Evolutionary conservation across 2,797 vertebrate genomes (phyloP).

Genomic region (Hyperoplus lanceolatus): DNA sequence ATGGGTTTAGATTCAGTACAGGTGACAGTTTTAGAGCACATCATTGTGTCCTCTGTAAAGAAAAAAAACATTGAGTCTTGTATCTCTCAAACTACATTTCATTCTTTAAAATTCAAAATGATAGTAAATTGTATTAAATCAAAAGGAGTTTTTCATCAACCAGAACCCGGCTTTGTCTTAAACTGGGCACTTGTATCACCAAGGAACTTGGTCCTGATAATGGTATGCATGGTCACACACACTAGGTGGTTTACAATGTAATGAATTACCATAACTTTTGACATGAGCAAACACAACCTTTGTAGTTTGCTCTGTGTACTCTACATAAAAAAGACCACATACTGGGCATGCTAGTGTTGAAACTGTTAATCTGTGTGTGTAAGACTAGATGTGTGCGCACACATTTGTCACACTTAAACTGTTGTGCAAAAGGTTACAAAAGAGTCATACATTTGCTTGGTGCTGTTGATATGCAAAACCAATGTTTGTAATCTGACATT

Average conservation of each 20-base stretch:
- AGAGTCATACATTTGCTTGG: background rate
- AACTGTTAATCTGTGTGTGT: slow-evolving; percentile 26
- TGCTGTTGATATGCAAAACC: background rate
- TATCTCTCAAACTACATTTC: slow-evolving; percentile 51
- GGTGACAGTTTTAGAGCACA: slow-evolving; percentile 79
- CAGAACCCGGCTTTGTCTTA: slow-evolving; percentile 24
- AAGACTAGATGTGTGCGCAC: slow-evolving; percentile 1
- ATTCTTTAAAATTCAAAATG: slow-evolving; percentile 52
- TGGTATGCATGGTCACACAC: slow-evolving; percentile 39
- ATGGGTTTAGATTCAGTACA: slow-evolving; percentile 73
- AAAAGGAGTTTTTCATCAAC: slow-evolving; percentile 16
- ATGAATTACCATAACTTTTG: slow-evolving; percentile 53
- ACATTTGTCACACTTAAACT: slow-evolving; percentile 17
- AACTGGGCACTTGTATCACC: slow-evolving; percentile 42
- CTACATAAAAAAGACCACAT: slow-evolving; percentile 51
- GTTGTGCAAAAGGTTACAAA: slow-evolving; percentile 4
- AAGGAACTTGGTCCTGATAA: slow-evolving; percentile 32
- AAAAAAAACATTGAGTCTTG: slow-evolving; percentile 61
- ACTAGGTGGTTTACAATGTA: slow-evolving; percentile 42
- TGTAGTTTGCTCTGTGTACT: slow-evolving; percentile 23
- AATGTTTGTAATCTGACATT: background rate
- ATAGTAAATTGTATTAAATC: slow-evolving; percentile 46
- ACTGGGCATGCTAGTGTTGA: slow-evolving; percentile 28
- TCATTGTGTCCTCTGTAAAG: slow-evolving; percentile 62
- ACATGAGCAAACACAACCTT: slow-evolving; percentile 36